Evolutionary conservation across 2,888 invertebrate species (phyloP).

Genomic region (Pyrrhosoma nymphula): DNA sequence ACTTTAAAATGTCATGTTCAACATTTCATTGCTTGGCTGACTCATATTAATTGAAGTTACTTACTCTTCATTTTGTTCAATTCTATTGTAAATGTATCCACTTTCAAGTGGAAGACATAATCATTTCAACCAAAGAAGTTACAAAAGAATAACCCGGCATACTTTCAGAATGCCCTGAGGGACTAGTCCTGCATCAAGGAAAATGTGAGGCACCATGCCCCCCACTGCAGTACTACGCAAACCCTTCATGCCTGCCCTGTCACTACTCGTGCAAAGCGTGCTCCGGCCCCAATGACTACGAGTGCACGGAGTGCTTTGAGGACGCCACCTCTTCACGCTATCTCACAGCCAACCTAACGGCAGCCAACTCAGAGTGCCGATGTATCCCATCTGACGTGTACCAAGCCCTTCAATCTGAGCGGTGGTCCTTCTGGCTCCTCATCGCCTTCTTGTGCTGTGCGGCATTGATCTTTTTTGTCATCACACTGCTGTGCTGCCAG

Average conservation of each 20-base stretch:
- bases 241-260: conserved; percentile 81
- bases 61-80: too few relatives aligned
- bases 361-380: background rate
- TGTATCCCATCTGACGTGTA: conserved; percentile 49
- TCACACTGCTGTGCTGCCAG: conserved; percentile 5
- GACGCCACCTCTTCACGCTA: conserved; percentile 79
- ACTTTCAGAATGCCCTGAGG: conserved; percentile 84
- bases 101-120: too few relatives aligned
- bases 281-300: conserved; percentile 84
- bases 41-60: too few relatives aligned
- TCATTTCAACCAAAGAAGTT: background rate
- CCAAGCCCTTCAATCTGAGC: background rate
- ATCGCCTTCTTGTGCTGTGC: conserved; percentile 45
- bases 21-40: too few relatives aligned
- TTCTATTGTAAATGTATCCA: too few relatives aligned
- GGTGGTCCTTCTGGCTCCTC: conserved; percentile 68
- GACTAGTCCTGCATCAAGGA: conserved; percentile 82
- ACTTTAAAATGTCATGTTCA: too few relatives aligned
- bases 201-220: conserved; percentile 83
- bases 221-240: conserved; percentile 68
- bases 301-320: conserved; percentile 84
- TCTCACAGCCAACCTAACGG: background rate
- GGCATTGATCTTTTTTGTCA: background rate
- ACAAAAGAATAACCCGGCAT: background rate
- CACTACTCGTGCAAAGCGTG: conserved; percentile 89